Evolutionary conservation across 2,797 vertebrate species (phyloP), one percentile per base, ranked within the genome.

Genomic region (Rhabdomys pumilio): DNA sequence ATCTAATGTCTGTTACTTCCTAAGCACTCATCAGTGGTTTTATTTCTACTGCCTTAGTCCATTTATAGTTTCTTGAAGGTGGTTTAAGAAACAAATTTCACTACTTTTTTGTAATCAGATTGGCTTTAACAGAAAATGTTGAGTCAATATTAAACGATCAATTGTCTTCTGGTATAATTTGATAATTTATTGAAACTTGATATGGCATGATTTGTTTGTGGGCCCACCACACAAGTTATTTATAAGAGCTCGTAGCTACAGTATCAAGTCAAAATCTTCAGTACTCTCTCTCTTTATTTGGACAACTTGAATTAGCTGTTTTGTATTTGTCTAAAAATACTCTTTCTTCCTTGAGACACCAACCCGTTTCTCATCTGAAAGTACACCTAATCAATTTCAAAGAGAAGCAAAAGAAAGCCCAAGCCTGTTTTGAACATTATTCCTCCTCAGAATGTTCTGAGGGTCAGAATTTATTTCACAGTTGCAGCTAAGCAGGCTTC

Each of bases 331-430:
- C 89, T 95, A 19, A 94, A 96, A 57, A 73, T 92, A 94, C 22
- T 53, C 82, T 97, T 50, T 96, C 80, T 93, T 97, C 93, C 47
- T 50, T 95, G 84, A 95, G 79, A 88, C 82, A 47, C 9, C 73
- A 95, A 87, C 31, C 50, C 47, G 0, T 93, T 93, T 96, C 97
- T 96, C 93, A 89, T 96, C 96, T 73, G 95, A 76, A 91, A 92
- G 92, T 90, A 93, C 19, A n/a, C 96, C 93, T 97, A 96, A 98
- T 96, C 97, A 95, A 93, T 98, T 97, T 98, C 93, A 97, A 94
- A 97, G 73, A 57, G 90, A 96, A 92, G 89, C 86, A 86, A 97
- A 98, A 94, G 91, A 96, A 97, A 97, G 53, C 89, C 89, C 47
- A 47, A 95, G 65, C 61, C 92, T 26, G 73, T 19, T 53, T 82